Evolutionary conservation across 2,113 vertebrate species (phyloP), one percentile per base, ranked within the genome.

Genomic region (Ceyx cyanopectus): DNA sequence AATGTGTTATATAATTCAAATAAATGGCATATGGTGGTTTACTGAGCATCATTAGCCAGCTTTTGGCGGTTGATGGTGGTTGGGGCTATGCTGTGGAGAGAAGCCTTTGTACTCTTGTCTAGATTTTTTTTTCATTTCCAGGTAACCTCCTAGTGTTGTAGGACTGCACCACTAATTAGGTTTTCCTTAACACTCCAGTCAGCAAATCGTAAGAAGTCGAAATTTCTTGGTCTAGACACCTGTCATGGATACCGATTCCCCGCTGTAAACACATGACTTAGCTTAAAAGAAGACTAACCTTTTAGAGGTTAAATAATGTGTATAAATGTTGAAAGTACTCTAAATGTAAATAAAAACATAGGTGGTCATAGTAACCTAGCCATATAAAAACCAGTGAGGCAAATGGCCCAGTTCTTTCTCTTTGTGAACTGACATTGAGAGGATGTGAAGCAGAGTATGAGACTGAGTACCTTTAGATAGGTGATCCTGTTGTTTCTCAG

Each of bases 301-400:
- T 22, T 43, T 48, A 70, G 34, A 73, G n/a, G 57, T 93, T 83
- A 93, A 87, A 61, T 68, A 60, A 48, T 45, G 10, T 20, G 2
- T 85, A 27, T 79, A 88, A 81, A 84, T 81, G 84, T 91, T 94
- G 77, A 87, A 91, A 83, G 85, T 81, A 18, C 78, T 84, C 6
- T 7, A 54, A 56, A 68, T 84, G 56, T 85, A 81, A 95, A 85
- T 77, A 74, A 6, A 27, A 56, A 81, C 57, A 85, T 53, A 94
- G 40, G 53, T 79, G 69, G 56, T 94, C 43, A 30, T 88, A 69
- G 61, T 72, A 66, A 50, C 63, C 61, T 83, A 90, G 53, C 81
- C 7, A 4, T 81, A 58, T 76, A 80, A 91, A 94, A 90, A 50
- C 13, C 3, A 68, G 18, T 37, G 27, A 87, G 53, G 72, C 67